Conservation (phyloP, 1,140 invertebrate genomes). For the Dicyema japonicum region DNA sequence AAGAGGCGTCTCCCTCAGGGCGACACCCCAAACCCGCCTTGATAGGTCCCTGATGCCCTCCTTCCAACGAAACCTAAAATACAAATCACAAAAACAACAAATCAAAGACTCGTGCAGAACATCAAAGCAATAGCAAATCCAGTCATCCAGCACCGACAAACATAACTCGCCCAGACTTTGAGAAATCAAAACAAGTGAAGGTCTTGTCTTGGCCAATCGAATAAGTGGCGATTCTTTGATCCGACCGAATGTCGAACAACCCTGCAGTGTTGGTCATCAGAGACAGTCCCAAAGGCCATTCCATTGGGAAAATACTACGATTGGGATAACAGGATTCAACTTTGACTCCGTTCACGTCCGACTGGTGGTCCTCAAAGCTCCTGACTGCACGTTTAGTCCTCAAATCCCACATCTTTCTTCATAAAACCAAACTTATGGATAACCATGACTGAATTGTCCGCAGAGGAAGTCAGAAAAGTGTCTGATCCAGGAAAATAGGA, state of each 20-base stretch:
- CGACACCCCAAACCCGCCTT: too few relatives aligned
- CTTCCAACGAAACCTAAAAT: too few relatives aligned
- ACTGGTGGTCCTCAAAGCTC: constrained; percentile 87
- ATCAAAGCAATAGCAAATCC: constrained; percentile 95
- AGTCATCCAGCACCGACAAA: constrained; percentile 87
- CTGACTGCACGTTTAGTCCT: constrained; percentile 78
- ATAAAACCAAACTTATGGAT: too few relatives aligned
- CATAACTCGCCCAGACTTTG: constrained; percentile 64
- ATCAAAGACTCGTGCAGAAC: too few relatives aligned
- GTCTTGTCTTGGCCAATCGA: constrained; percentile 97
- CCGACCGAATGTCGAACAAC: constrained; percentile 66
- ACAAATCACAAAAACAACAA: too few relatives aligned
- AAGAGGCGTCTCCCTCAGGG: too few relatives aligned
- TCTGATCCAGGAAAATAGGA: constrained; percentile 69
- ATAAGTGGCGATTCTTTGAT: constrained; percentile 78
- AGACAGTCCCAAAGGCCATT: constrained; percentile 76
- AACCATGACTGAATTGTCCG: constrained; percentile 74
- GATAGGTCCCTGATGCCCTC: constrained; percentile 90
- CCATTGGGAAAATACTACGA: constrained; percentile 75
- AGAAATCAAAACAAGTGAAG: constrained; percentile 80
- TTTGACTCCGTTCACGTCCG: constrained; percentile 85
- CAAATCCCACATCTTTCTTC: constrained; percentile 60
- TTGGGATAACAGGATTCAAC: constrained; percentile 27
- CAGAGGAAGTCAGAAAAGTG: constrained; percentile 80
- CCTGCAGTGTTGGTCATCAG: constrained; percentile 85